Evolutionary conservation across 2,113 vertebrate genomes (phyloP), one percentile per base, ranked within the genome.

Genomic region (Chitala chitala): DNA sequence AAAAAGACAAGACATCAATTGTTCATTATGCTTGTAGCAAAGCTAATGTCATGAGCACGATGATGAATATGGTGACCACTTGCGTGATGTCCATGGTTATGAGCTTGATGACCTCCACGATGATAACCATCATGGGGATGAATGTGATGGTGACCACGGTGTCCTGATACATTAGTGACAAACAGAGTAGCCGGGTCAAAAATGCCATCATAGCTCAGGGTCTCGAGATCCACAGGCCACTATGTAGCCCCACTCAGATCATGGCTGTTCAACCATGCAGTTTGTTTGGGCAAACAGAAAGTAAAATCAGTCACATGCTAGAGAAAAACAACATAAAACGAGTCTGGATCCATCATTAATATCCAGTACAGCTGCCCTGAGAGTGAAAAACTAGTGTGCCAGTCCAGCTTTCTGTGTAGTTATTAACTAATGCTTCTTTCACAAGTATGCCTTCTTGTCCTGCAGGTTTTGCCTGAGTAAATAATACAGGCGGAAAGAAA

Each of bases 211-310:
- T 59, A 5, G 44, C 75, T 64, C 44, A 33, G 26, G 3, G 22
- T 53, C n/a, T 76, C 69, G 12, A 72, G 69, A 31, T 72, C 75
- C 46, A 72, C 33, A 4, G 69, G 72, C 58, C 75, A 72, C 59
- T 44, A 46, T 36, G 63, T 33, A 48, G 44, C n/a, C 56, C 69
- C 75, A 7, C 31, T 50, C 46, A 68, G 7, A 26, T 13, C 69
- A 56, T 26, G 36, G 17, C 20, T 42, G 33, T 26, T n/a, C 48
- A 76, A 50, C 58, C 44, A 38, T 33, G 12, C 48, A 7, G 38
- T 53, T 69, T 71, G 55, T 29, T 40, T 12, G 31, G 17, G 9
- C n/a, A n/a, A n/a, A 70, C 50, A 48, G 68, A 20, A 55, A 44
- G 53, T 22, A 42, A 6, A 46, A 15, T 4, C n/a, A n/a, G n/a